Evolutionary conservation across 2,888 invertebrate species (phyloP).

Genomic region (Caenorhabditis sulstoni): DNA sequence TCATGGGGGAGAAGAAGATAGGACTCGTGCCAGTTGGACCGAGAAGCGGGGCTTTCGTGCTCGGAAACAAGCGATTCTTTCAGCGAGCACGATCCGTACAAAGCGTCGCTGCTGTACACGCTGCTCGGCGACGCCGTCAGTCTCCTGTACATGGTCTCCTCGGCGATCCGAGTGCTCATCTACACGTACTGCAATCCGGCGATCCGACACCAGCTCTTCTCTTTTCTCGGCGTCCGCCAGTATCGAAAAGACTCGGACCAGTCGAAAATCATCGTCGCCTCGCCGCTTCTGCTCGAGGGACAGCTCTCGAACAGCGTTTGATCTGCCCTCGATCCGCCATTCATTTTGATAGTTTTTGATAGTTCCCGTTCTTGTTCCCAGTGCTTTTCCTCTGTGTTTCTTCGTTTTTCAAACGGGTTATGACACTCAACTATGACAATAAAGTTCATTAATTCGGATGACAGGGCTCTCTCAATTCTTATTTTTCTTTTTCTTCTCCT

Average conservation of each 20-base stretch:
- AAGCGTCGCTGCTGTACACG: conserved; percentile 73
- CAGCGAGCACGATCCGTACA: conserved; percentile 69
- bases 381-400: conserved; percentile 9
- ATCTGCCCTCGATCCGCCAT: not conserved
- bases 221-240: conserved; percentile 17
- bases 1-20: not conserved
- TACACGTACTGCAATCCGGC: conserved; percentile 71
- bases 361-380: conserved; percentile 19
- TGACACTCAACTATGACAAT: not conserved
- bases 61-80: too few species aligned
- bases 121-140: conserved; percentile 71
- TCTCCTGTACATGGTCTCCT: conserved; percentile 69
- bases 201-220: conserved; percentile 59
- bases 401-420: not conserved
- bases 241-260: conserved; percentile 47
- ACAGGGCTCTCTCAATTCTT: not conserved
- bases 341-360: not conserved
- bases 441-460: too few species aligned
- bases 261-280: conserved; percentile 42
- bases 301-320: conserved; percentile 41
- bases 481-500: conserved; percentile 14
- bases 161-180: conserved; percentile 72
- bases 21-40: too few species aligned
- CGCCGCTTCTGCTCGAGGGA: conserved; percentile 33
- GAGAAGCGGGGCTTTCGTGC: too few species aligned